These are phyloP conservation scores for Agrochola litura DNA, from an alignment of 2,888 invertebrate genomes.

Conservation along the genomic window DNA sequence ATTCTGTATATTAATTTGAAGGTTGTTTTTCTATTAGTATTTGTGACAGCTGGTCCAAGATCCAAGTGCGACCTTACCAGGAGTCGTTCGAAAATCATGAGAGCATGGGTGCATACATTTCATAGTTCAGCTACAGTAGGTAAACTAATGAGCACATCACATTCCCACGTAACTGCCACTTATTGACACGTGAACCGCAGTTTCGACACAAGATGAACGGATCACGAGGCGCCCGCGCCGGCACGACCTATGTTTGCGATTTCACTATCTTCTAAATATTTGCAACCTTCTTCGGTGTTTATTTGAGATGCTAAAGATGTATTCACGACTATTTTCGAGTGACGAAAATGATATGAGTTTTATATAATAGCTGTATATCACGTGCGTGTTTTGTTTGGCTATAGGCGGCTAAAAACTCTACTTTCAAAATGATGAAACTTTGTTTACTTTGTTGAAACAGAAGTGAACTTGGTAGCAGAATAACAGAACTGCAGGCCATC, in stretches of 20 bases:
- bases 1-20: no score
- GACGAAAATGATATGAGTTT: slow-evolving; percentile 40
- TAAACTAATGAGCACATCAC: slow-evolving; percentile 48
- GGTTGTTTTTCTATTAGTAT: neutral
- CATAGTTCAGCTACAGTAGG: slow-evolving; percentile 14
- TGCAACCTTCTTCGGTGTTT: slow-evolving; percentile 54
- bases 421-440: slow-evolving; percentile 1
- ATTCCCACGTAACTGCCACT: slow-evolving; percentile 51
- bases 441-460: neutral
- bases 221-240: slow-evolving; percentile 75
- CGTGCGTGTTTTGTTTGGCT: neutral
- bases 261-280: slow-evolving; percentile 76
- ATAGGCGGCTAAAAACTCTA: neutral
- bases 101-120: slow-evolving; percentile 13
- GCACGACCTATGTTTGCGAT: slow-evolving; percentile 79
- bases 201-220: slow-evolving; percentile 67
- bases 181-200: slow-evolving; percentile 53
- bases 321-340: slow-evolving; percentile 53
- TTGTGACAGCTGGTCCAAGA: neutral
- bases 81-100: neutral
- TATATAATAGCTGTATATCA: slow-evolving; percentile 30
- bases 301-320: slow-evolving; percentile 56
- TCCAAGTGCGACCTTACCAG: neutral
- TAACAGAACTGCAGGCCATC: neutral
- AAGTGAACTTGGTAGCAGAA: neutral